Evolutionary conservation across 2,113 vertebrate species (phyloP).

Genomic region (Nettapus auritus): DNA sequence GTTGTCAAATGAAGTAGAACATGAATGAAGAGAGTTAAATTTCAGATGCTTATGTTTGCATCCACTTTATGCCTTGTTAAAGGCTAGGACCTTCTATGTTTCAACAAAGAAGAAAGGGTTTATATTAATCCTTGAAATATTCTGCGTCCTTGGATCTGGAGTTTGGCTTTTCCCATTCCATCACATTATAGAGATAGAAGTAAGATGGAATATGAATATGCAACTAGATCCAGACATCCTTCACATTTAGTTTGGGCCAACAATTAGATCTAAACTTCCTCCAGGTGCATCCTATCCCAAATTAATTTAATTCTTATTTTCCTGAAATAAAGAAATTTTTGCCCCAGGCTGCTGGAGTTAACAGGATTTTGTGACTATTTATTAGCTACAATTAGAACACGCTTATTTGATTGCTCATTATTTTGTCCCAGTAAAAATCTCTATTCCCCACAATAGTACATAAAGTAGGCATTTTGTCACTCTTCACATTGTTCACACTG

Average conservation of each 20-base stretch:
- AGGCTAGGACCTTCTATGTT: background rate
- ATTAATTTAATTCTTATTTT: conserved; percentile 63
- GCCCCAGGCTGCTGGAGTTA: conserved; percentile 4
- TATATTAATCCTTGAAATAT: background rate
- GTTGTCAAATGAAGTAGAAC: background rate
- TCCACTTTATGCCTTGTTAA: background rate
- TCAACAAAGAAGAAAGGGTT: background rate
- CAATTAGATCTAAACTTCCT: conserved; percentile 59
- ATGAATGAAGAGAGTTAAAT: background rate
- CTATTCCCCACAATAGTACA: background rate
- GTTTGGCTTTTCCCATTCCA: background rate
- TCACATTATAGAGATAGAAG: background rate
- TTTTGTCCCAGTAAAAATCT: conserved; percentile 28
- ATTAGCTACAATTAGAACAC: conserved; percentile 41
- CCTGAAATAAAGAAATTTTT: conserved; percentile 31
- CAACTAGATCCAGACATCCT: conserved; percentile 31
- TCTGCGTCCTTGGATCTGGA: background rate
- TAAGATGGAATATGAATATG: conserved; percentile 17
- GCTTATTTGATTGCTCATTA: conserved; percentile 39
- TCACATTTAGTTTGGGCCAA: conserved; percentile 14
- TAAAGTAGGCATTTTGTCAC: background rate
- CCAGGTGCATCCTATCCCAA: conserved; percentile 65
- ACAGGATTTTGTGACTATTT: conserved; percentile 32
- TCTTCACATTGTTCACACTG: background rate
- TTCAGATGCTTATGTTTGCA: background rate